Base-by-base conservation (phyloP, 2,797 vertebrate genomes). In the Catamblyrhynchus diadema region DNA sequence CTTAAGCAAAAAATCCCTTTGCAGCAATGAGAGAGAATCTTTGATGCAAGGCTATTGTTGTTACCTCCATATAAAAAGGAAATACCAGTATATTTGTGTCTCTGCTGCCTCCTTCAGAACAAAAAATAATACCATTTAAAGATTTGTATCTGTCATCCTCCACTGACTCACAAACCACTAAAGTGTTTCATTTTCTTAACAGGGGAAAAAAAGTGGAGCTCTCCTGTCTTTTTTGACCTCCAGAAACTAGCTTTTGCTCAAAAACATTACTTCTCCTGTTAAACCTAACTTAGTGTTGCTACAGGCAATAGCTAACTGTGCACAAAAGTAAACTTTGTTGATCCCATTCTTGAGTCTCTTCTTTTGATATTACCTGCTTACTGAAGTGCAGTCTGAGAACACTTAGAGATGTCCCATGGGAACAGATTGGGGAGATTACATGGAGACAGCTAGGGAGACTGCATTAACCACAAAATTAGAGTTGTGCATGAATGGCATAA, bases 1-100 rank as follows among this genome's bases (percentile, higher is more conserved):
- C 84, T 95, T 96, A 51, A 94, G 54, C 25, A 48, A 47, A 53
- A 91, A 94, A 91, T 60, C 17, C 6, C 33, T 86, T 85, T 74
- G 60, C 74, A 86, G 37, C 23, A 74, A 39, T 28, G 19, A 53
- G 18, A 75, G 12, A 78, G 18, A 77, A n/a, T 44, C 42, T 67
- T 61, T 69, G 62, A 73, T 66, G 47, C 27, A 81, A 72, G 39
- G 7, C 32, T 78, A 4, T 48, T 51, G 30, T 50, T 81, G 25
- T 37, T 75, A 2, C 33, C 56, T 67, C 48, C 32, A 39, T 7
- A 8, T 67, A 48, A 15, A 7, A 35, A 30, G 39, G 53, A 86
- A 60, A 90, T 50, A 32, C 7, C 5, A 12, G 5, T 25, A 13
- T 74, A 62, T 59, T 65, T 80, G 24, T 78, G 27, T 59, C 12